Evolutionary conservation across 2,888 invertebrate species (phyloP).

Genomic region (Tipula vernalis): DNA sequence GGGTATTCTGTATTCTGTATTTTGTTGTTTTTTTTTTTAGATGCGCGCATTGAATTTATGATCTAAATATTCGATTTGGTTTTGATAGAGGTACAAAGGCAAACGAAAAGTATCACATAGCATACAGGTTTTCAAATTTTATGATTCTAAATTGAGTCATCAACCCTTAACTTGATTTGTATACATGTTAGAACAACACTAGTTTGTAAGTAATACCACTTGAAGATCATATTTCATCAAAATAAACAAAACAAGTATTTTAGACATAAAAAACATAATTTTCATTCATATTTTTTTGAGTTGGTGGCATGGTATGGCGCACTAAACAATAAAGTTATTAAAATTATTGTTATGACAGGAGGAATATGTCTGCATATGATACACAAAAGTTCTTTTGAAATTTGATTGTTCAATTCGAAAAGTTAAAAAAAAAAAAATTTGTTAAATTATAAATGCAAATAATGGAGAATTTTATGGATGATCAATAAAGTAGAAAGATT

Average conservation of each 20-base stretch:
- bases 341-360: not conserved
- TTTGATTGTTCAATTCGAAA: not conserved
- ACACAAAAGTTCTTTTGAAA: not conserved
- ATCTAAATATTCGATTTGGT: not conserved
- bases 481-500: slow-evolving; percentile 4
- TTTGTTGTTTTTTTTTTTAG: not conserved
- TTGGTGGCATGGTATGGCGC: not conserved
- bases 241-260: not conserved
- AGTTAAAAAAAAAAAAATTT: not conserved
- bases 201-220: not conserved
- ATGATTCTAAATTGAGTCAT: not conserved
- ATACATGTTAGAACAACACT: not conserved
- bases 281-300: not conserved
- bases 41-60: not conserved
- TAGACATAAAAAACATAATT: not conserved
- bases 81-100: not conserved
- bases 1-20: not conserved
- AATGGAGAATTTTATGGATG: not conserved
- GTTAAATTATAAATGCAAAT: not conserved
- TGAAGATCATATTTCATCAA: not conserved
- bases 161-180: not conserved
- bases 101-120: not conserved
- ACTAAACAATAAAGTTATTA: not conserved
- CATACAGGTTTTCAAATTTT: not conserved
- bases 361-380: not conserved